Evolutionary conservation across 2,113 vertebrate species (phyloP).

Genomic region (Oceanodroma tethys): DNA sequence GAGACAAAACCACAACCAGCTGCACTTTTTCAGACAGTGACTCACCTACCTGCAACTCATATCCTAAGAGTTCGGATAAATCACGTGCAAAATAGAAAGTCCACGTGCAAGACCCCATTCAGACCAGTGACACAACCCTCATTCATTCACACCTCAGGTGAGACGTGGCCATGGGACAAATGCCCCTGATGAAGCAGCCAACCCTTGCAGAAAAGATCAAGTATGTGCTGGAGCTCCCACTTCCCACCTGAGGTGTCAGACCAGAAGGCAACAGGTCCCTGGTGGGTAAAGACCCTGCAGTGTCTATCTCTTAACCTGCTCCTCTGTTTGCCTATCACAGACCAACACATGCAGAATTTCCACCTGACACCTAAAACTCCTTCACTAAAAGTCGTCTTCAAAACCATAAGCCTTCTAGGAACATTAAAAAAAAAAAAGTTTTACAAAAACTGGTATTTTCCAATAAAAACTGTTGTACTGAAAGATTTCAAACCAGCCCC

Average conservation of each 20-base stretch:
- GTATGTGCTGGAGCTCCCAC: not conserved
- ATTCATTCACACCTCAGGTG: not conserved
- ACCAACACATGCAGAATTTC: not conserved
- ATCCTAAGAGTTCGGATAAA: not conserved
- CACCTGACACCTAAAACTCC: not conserved
- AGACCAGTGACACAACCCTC: rapidly evolving
- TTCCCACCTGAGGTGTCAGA: not conserved
- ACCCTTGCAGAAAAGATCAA: not conserved
- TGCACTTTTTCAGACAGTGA: not conserved
- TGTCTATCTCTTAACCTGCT: not conserved
- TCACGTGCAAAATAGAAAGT: rapidly evolving
- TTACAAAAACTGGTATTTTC: not conserved
- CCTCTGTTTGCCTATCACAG: not conserved
- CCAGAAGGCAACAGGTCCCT: not conserved
- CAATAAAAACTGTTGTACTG: not conserved
- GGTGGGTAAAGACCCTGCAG: not conserved
- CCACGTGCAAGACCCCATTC: not conserved
- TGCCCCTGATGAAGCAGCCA: not conserved
- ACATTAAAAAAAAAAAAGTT: not conserved
- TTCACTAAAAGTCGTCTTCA: not conserved
- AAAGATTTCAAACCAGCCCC: not conserved
- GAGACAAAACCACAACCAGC: not conserved
- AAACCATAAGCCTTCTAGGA: not conserved
- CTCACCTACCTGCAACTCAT: not conserved
- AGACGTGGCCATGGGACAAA: rapidly evolving